A percentile compares a stretch with the other conserved stretches of the same genome.
Evolutionary conservation across 2,113 vertebrate species (phyloP).

Genomic region (Oncorhynchus tshawytscha): DNA sequence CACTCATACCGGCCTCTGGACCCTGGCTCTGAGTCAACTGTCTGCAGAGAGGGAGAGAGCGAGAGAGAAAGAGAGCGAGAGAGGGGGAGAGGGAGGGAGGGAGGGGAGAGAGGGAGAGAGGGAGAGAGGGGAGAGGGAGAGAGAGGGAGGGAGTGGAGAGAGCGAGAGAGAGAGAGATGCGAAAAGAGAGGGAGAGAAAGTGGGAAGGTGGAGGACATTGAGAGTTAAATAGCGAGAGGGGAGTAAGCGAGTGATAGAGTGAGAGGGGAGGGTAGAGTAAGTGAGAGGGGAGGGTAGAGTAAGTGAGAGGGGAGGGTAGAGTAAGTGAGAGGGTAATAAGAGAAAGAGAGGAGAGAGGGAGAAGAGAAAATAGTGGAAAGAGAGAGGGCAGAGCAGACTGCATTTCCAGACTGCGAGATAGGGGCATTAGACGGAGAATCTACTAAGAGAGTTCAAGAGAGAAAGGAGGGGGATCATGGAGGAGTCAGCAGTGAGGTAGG

Average conservation of each 20-base stretch:
- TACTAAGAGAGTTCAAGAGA: not conserved
- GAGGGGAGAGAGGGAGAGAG: not conserved
- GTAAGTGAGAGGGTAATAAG: slow-evolving; percentile 6
- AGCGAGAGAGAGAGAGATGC: slow-evolving; percentile 18
- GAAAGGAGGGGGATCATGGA: not conserved
- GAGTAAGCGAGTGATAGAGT: not conserved
- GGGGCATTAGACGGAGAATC: not conserved
- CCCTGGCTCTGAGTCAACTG: slow-evolving; percentile 33
- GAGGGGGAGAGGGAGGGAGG: slow-evolving; percentile 5
- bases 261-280: not conserved
- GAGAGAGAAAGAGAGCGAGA: slow-evolving; percentile 2
- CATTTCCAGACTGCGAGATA: not conserved
- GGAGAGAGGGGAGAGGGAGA: not conserved
- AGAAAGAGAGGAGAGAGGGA: not conserved
- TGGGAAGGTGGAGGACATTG: not conserved
- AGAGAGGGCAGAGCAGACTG: not conserved
- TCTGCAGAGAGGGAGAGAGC: slow-evolving; percentile 18
- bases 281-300: slow-evolving; percentile 5
- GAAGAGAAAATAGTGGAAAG: slow-evolving; percentile 19
- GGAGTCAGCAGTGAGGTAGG: slow-evolving; percentile 26
- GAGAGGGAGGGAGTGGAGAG: not conserved
- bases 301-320: slow-evolving; percentile 14
- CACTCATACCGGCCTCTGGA: slow-evolving; percentile 51
- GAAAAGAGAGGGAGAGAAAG: not conserved
- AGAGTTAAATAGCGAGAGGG: not conserved